Percentiles rank a stretch among this genome's conserved stretches.
These are phyloP conservation scores for Vanacampus margaritifer DNA, from an alignment of 2,113 vertebrate species.

Conservation along the genomic window DNA sequence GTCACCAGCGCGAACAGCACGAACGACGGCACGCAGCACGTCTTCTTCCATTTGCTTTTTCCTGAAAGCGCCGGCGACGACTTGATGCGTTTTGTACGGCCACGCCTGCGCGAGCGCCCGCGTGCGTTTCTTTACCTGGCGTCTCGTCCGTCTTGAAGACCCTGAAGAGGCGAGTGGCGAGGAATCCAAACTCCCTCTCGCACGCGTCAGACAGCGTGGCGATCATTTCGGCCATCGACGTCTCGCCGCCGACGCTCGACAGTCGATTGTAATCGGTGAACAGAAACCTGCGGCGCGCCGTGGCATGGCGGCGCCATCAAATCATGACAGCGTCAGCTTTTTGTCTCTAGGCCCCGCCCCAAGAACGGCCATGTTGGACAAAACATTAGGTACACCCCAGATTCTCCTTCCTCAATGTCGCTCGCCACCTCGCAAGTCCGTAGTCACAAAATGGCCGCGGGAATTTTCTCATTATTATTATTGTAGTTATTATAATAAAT, in stretches of 20 bases:
- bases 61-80: slow-evolving; percentile 62
- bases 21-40: slow-evolving; percentile 93
- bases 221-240: slow-evolving; percentile 96
- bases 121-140: slow-evolving; percentile 71
- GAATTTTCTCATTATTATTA: no score
- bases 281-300: slow-evolving; percentile 77
- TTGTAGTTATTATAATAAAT: no score
- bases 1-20: slow-evolving; percentile 85
- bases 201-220: slow-evolving; percentile 93
- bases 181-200: slow-evolving; percentile 93
- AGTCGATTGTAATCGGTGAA: slow-evolving; percentile 94
- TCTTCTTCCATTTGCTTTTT: slow-evolving; percentile 94
- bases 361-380: no score
- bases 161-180: slow-evolving; percentile 91
- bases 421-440: no score
- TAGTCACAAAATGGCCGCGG: no score
- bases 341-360: no score
- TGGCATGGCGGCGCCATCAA: not conserved
- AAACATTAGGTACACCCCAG: no score
- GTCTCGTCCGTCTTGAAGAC: slow-evolving; percentile 95
- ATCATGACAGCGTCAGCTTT: not conserved
- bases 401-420: no score
- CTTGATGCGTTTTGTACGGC: no score
- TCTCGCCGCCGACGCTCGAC: slow-evolving; percentile 93
- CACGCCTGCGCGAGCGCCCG: not conserved